Conservation (phyloP, 2,113 vertebrate genomes). For the Hemibagrus wyckioides region DNA sequence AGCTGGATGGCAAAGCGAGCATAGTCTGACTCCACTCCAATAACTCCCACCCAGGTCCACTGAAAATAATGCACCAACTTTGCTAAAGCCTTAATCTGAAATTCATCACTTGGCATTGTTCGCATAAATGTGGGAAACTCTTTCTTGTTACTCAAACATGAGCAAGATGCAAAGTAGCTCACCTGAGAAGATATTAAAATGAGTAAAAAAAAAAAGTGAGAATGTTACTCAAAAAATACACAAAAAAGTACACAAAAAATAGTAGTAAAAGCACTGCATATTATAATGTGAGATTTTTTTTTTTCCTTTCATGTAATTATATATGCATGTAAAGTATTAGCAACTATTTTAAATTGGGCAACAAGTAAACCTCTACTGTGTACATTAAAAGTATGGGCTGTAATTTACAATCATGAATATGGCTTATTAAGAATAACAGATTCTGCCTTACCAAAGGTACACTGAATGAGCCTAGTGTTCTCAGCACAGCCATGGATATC, state of each 20-base stretch:
- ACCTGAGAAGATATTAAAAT: slow-evolving; percentile 61
- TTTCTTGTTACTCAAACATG: slow-evolving; percentile 69
- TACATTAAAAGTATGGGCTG: not conserved
- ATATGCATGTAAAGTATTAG: not conserved
- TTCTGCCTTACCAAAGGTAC: slow-evolving; percentile 68
- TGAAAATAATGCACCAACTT: slow-evolving; percentile 67
- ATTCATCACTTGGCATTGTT: slow-evolving; percentile 74
- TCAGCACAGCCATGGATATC: slow-evolving; percentile 65
- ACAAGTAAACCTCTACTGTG: not conserved
- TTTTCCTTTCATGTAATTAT: not conserved
- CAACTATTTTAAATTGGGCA: not conserved
- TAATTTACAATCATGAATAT: not conserved
- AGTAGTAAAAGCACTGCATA: not conserved
- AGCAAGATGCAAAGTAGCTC: slow-evolving; percentile 76
- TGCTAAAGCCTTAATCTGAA: slow-evolving; percentile 70
- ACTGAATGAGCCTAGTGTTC: slow-evolving; percentile 68
- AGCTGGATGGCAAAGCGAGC: slow-evolving; percentile 72
- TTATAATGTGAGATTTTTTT: no score
- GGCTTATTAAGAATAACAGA: not conserved
- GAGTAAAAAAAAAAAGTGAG: not conserved
- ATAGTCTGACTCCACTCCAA: slow-evolving; percentile 71
- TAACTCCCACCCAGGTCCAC: slow-evolving; percentile 75
- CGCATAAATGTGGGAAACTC: slow-evolving; percentile 75
- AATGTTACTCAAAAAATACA: not conserved
- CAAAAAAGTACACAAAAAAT: not conserved